Evolutionary conservation across 2,797 vertebrate genomes (phyloP).

Genomic region (Artibeus jamaicensis): DNA sequence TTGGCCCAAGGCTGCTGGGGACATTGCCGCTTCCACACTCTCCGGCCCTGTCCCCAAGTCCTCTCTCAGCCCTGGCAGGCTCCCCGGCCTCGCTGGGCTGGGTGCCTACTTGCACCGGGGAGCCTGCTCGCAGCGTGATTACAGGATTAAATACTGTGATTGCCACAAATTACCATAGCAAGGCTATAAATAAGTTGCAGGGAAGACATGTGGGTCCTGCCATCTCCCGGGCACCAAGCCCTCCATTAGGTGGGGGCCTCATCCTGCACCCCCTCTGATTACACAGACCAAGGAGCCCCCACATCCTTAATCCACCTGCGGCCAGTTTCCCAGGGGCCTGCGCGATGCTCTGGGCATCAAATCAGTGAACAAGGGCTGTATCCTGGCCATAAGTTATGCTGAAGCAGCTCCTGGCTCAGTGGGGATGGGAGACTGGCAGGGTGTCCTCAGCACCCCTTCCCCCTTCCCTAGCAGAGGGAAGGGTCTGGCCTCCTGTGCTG

Average conservation of each 20-base stretch:
- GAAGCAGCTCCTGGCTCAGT: not conserved
- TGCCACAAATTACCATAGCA: conserved; percentile 56
- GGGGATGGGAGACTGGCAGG: not conserved
- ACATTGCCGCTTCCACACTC: not conserved
- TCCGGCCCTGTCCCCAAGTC: not conserved
- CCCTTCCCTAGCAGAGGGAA: not conserved
- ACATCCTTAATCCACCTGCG: not conserved
- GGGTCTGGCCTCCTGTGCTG: not conserved
- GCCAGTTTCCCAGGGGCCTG: not conserved
- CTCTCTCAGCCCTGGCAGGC: conserved; percentile 41
- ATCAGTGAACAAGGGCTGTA: not conserved
- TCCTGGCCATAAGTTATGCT: not conserved
- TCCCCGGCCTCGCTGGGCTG: conserved; percentile 37
- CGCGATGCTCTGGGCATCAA: not conserved
- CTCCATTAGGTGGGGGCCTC: not conserved
- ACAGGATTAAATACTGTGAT: conserved; percentile 66
- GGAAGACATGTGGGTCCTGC: conserved; percentile 56
- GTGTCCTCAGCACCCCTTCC: not conserved
- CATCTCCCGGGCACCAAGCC: conserved; percentile 30
- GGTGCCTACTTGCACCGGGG: conserved; percentile 45
- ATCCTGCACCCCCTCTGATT: not conserved
- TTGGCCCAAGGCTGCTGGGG: not conserved
- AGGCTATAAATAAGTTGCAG: conserved; percentile 64
- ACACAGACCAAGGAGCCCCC: not conserved
- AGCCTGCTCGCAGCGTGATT: conserved; percentile 62